Base-by-base conservation (phyloP, 2,888 invertebrate genomes). In the Pseudococcus viburni region DNA sequence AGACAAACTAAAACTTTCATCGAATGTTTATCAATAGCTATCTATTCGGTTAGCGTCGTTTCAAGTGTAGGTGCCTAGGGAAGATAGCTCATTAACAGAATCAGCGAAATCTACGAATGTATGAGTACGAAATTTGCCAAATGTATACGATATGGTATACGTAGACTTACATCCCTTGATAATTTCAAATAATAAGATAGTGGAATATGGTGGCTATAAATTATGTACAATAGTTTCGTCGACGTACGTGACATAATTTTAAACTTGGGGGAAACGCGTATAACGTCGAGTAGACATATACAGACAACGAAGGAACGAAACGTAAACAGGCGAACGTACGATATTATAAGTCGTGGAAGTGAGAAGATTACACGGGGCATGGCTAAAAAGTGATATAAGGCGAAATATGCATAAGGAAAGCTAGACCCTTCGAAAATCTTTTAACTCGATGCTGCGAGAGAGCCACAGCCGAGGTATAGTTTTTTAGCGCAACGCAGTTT, bases 181-280 rank as follows among this genome's bases (percentile, higher is more conserved):
- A 80, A 80, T 80, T 80, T 42, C 42, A 42, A 80, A 80, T 80
- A 80, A 80, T 80, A 80, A 80, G 80, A 80, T 80, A 42, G 80
- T 19, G n/a, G 73, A 33, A 73, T 80, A 80, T 46, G n/a, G 15
- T 6, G 42, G 80, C 80, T 39, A 80, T 80, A 80, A 80, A 80
- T 80, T 80, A 80, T 80, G 80, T 80, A 80, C 80, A 80, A 80
- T 80, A 42, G 80, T 80, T 80, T 80, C 80, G 80, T 80, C 80
- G 80, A 80, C 80, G 42, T 80, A 42, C 80, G 80, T 80, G 80
- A 80, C 80, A 42, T 80, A 80, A 80, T 80, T 80, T 80, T 80
- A 80, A 80, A 80, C 42, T 80, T 39, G 46, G 39, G 80, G 26
- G 26, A 80, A 17, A 73, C 68, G 68, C 68, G 22, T 73, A 73